Base-by-base conservation (phyloP, 2,888 invertebrate species). In the Eilema griseolum region DNA sequence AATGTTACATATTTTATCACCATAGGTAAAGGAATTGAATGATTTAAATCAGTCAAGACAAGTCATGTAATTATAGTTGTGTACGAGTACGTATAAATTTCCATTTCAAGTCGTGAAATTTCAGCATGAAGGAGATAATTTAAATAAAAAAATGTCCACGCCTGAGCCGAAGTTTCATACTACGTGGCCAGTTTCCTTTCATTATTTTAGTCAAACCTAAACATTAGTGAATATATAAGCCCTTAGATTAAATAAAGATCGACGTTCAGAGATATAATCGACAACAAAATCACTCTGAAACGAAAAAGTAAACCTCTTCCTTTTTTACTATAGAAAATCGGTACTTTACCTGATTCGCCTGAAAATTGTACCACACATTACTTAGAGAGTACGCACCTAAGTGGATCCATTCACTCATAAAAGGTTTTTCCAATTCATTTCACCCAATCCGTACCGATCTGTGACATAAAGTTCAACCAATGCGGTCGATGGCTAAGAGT, bases 371-470 rank as follows among this genome's bases (percentile, higher is more conserved):
- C 70, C 56, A 74, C 74, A 73, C 67, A 74, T 73, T 73, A 73
- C 76, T 64, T 63, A 68, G 66, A 66, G 72, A 72, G 61, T 71
- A 76, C 75, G 71, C 37, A 71, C 73, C 67, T 74, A 73, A 81
- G 76, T 81, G 80, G 71, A 81, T 74, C 76, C 81, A 71, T 76
- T 81, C 81, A 81, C 69, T 71, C 76, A 79, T 80, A 70, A 80
- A 80, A 80, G 79, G 79, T 72, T 79, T 69, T 81, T 76, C 82
- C 80, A 79, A 81, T 76, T 77, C 79, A 79, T 77, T 76, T 80
- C 73, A 79, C 69, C 71, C 70, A 63, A 41, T 57, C 66, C 65
- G 10, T 65, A 57, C 70, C 69, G 66, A 76, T 61, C 65, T 66
- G 70, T 73, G 71, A 73, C 69, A 79, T 71, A 66, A 66, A 81